These are phyloP conservation scores for Homalodisca vitripennis DNA, from an alignment of 1,140 invertebrate species.

Conservation along the genomic window DNA sequence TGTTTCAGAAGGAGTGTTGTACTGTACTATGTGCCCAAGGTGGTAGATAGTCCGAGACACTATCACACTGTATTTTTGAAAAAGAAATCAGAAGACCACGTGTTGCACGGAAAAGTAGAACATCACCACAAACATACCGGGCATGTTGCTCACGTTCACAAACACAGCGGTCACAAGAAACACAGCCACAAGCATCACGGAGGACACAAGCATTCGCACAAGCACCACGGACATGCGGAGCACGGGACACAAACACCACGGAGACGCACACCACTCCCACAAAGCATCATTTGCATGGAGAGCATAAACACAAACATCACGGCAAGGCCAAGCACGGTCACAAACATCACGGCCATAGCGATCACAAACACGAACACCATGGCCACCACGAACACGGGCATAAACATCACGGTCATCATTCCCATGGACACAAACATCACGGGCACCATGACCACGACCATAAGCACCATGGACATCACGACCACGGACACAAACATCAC, in stretches of 20 bases:
- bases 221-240: constrained; percentile 17
- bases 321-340: constrained; percentile 5
- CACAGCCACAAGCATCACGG: constrained; percentile 24
- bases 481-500: constrained; percentile 15
- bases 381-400: constrained; percentile 6
- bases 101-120: neutral
- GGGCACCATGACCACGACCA: constrained; percentile 1
- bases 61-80: no score
- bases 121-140: constrained; percentile 25
- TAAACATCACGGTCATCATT: constrained; percentile 16
- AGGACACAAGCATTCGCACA: constrained; percentile 5
- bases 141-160: constrained; percentile 19
- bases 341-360: constrained; percentile 8
- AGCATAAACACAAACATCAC: constrained; percentile 24
- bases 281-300: neutral
- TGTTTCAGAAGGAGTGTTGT: neutral
- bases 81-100: constrained; percentile 12
- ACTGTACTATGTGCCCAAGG: neutral
- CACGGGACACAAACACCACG: constrained; percentile 13
- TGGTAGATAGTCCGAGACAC: neutral
- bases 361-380: neutral
- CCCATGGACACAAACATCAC: constrained; percentile 21
- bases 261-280: constrained; percentile 11
- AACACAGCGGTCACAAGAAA: constrained; percentile 7
- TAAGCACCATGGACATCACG: constrained; percentile 1